A percentile compares a stretch with the other conserved stretches of the same genome.
Conservation (phyloP, 2,888 invertebrate species). For the Aleiodes alternator region DNA sequence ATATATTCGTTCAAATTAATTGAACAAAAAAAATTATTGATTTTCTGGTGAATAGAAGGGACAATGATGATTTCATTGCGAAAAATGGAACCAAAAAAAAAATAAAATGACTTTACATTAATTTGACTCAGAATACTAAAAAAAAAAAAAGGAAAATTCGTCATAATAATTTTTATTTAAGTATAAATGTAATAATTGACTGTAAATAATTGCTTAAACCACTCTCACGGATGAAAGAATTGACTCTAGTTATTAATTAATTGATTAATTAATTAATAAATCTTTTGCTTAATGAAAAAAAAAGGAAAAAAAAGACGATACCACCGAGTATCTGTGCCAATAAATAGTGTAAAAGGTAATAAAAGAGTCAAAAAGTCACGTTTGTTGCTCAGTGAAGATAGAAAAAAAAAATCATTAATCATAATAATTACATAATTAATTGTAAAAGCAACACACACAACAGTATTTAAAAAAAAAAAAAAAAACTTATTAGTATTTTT, state of each 20-base stretch:
- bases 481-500: constrained; percentile 20
- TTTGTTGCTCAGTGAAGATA: constrained; percentile 33
- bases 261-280: background rate
- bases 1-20: no score
- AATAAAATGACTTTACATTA: no score
- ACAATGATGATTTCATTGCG: background rate
- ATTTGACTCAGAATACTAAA: no score
- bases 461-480: constrained; percentile 15
- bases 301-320: background rate
- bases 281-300: constrained; percentile 17
- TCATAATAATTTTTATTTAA: no score
- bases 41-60: constrained; percentile 24
- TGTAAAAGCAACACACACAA: constrained; percentile 28
- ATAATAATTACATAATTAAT: background rate
- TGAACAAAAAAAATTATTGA: background rate
- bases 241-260: constrained; percentile 14
- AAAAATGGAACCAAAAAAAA: no score
- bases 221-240: constrained; percentile 23
- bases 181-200: constrained; percentile 1
- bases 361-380: background rate
- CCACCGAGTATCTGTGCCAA: constrained; percentile 38
- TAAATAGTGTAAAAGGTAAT: constrained; percentile 16
- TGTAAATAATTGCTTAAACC: constrained; percentile 26
- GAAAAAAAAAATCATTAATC: constrained; percentile 2
- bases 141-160: no score